Evolutionary conservation across 2,797 vertebrate genomes (phyloP).

Genomic region (Enteromius mattozi): DNA sequence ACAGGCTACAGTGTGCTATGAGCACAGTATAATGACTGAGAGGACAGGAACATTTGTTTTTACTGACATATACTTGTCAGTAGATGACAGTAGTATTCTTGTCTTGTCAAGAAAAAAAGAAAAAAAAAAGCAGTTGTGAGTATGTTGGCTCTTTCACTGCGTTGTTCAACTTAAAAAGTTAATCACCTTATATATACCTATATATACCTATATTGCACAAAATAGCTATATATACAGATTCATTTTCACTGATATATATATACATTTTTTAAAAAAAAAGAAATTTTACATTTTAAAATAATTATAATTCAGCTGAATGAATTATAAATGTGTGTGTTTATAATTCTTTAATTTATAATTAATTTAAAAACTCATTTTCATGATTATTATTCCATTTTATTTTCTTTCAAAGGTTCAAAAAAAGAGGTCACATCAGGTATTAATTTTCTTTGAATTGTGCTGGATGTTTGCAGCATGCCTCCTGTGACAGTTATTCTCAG

Average conservation of each 20-base stretch:
- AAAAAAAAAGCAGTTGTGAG: not conserved
- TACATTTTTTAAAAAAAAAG: too few species aligned
- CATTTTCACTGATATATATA: not conserved
- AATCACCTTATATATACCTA: not conserved
- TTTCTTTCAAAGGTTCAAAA: not conserved
- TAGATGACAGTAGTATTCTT: too few species aligned
- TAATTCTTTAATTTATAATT: not conserved
- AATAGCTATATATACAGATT: not conserved
- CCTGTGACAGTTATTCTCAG: constrained; percentile 23
- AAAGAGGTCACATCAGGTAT: not conserved
- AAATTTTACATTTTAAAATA: not conserved
- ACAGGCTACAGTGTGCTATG: not conserved
- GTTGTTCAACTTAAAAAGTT: not conserved
- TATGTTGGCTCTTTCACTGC: not conserved
- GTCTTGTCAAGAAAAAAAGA: not conserved
- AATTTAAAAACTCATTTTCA: not conserved
- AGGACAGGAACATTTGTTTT: not conserved
- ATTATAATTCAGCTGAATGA: not conserved
- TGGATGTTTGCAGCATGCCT: not conserved
- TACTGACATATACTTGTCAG: not conserved
- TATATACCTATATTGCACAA: not conserved
- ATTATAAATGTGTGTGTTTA: not conserved
- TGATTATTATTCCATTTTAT: too few species aligned
- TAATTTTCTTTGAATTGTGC: not conserved
- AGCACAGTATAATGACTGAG: not conserved